phyloP scores from a whole-genome alignment of 2,797 vertebrate genomes.

The Staurois parvus region DNA sequence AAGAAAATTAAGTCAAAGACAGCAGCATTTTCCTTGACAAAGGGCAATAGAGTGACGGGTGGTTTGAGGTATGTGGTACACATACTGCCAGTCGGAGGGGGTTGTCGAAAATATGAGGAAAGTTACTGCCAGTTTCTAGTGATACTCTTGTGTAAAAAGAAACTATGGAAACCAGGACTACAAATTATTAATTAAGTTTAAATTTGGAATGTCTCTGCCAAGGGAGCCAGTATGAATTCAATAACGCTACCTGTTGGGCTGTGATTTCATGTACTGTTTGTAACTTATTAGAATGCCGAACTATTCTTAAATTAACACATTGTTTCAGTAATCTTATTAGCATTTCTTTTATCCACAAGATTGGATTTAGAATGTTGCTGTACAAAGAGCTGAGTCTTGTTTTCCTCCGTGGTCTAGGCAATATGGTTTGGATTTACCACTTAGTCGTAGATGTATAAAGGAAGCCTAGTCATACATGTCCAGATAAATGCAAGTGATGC shows the following conservation, averaged over 20 bases:
- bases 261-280: slow-evolving; percentile 77
- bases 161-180: slow-evolving; percentile 84
- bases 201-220: slow-evolving; percentile 82
- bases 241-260: slow-evolving; percentile 80
- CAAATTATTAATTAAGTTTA: slow-evolving; percentile 87
- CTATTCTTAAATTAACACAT: slow-evolving; percentile 80
- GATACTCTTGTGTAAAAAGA: slow-evolving; percentile 82
- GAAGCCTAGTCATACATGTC: neutral
- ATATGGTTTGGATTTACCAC: neutral
- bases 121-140: slow-evolving; percentile 79
- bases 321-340: slow-evolving; percentile 83
- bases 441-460: neutral
- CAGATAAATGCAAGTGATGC: neutral
- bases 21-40: slow-evolving; percentile 73
- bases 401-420: slow-evolving; percentile 61
- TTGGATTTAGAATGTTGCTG: slow-evolving; percentile 69
- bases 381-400: slow-evolving; percentile 70
- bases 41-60: slow-evolving; percentile 71
- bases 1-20: slow-evolving; percentile 48
- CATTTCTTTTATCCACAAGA: slow-evolving; percentile 78
- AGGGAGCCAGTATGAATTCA: slow-evolving; percentile 78
- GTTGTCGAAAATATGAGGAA: slow-evolving; percentile 82
- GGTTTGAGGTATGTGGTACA: slow-evolving; percentile 74
- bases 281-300: slow-evolving; percentile 68
- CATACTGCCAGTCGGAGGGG: slow-evolving; percentile 77